phyloP scores from a whole-genome alignment of 2,888 invertebrate genomes.

The Therioaphis trifolii region DNA sequence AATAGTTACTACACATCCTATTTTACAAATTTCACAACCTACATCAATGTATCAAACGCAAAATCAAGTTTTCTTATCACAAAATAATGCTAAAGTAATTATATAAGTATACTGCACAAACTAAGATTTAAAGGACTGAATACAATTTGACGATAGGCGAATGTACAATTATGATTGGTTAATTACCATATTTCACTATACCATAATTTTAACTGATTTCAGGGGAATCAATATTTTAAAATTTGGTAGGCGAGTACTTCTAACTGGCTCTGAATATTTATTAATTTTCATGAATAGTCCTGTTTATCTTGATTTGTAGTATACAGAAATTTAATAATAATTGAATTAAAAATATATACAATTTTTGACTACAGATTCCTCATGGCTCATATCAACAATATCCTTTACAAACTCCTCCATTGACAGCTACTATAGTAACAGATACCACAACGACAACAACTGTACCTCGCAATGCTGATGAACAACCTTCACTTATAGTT shows the following conservation, averaged over 20 bases:
- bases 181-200: no score
- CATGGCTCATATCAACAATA: conserved; percentile 52
- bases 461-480: conserved; percentile 57
- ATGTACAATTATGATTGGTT: no score
- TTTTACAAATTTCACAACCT: conserved; percentile 59
- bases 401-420: conserved; percentile 54
- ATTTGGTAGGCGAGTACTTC: no score
- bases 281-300: no score
- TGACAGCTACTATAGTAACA: conserved; percentile 59
- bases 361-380: conserved; percentile 15
- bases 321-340: not conserved
- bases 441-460: conserved; percentile 61
- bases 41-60: conserved; percentile 57
- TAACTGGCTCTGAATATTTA: no score
- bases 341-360: not conserved
- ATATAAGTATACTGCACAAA: not conserved
- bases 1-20: conserved; percentile 60
- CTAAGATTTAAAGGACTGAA: no score
- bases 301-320: not conserved
- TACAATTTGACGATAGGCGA: no score
- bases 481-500: conserved; percentile 57
- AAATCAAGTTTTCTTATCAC: conserved; percentile 46
- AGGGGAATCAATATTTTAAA: no score
- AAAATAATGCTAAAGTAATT: conserved; percentile 58
- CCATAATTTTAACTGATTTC: no score